Evolutionary conservation across 1,140 invertebrate genomes (phyloP).

Genomic region (Drosophila suzukii): DNA sequence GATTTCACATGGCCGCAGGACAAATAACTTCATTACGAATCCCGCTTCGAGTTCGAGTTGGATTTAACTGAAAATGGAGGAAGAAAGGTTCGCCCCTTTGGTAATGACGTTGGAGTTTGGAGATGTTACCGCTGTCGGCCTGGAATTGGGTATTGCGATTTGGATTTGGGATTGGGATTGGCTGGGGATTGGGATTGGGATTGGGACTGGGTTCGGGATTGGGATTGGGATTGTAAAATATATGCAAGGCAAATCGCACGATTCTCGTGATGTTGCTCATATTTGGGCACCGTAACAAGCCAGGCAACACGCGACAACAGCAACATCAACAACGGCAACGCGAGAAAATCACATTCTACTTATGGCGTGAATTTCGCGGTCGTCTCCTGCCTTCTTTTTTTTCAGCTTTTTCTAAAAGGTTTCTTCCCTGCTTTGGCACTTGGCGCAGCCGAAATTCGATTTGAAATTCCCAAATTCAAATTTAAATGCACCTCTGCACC

Average conservation of each 20-base stretch:
- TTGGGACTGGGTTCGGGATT: conserved; percentile 22
- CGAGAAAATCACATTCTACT: conserved; percentile 82
- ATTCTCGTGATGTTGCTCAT: conserved; percentile 82
- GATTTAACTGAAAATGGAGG: conserved; percentile 6
- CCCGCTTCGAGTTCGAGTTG: conserved; percentile 24
- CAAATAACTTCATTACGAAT: conserved; percentile 80
- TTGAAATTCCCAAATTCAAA: conserved; percentile 81
- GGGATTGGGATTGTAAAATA: conserved; percentile 73
- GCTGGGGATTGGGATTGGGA: conserved; percentile 35
- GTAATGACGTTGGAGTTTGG: conserved; percentile 60
- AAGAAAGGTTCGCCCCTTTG: conserved; percentile 52
- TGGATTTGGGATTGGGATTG: conserved; percentile 43
- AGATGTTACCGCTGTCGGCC: conserved; percentile 43
- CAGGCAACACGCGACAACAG: conserved; percentile 75
- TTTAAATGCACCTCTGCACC: conserved; percentile 68
- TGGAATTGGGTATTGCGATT: conserved; percentile 61
- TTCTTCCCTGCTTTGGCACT: conserved; percentile 49
- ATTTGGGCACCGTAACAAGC: conserved; percentile 81
- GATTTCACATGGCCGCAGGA: conserved; percentile 78
- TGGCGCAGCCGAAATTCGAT: conserved; percentile 74
- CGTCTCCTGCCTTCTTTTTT: conserved; percentile 39
- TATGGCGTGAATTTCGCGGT: conserved; percentile 78
- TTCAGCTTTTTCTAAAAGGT: conserved; percentile 17
- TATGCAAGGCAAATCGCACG: conserved; percentile 81
- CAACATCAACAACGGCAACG: conserved; percentile 49